Evolutionary conservation across 2,113 vertebrate species (phyloP).

Genomic region (Triplophysa tibetana): DNA sequence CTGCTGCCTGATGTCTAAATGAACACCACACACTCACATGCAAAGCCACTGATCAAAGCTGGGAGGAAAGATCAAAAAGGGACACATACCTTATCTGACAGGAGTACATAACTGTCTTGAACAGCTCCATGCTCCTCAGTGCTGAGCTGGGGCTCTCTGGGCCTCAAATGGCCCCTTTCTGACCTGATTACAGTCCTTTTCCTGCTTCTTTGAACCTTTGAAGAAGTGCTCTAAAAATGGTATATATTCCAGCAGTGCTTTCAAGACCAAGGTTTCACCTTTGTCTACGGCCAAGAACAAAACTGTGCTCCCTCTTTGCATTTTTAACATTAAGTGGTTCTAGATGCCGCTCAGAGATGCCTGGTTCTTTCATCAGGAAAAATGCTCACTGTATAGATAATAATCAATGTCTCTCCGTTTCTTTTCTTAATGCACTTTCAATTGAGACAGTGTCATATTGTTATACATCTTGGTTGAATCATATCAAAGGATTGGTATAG

Average conservation of each 20-base stretch:
- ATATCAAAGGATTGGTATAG: neutral
- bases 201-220: slow-evolving; percentile 54
- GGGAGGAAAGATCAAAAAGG: slow-evolving; percentile 57
- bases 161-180: slow-evolving; percentile 64
- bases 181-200: slow-evolving; percentile 67
- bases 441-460: neutral
- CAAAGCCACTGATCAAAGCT: slow-evolving; percentile 52
- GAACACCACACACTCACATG: slow-evolving; percentile 34
- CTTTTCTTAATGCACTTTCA: neutral
- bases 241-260: neutral
- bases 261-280: slow-evolving; percentile 38
- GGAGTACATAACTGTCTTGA: slow-evolving; percentile 55
- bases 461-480: neutral
- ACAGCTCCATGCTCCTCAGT: slow-evolving; percentile 37
- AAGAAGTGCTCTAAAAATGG: slow-evolving; percentile 15
- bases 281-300: slow-evolving; percentile 28
- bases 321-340: slow-evolving; percentile 23
- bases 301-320: slow-evolving; percentile 35
- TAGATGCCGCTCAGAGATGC: slow-evolving; percentile 19
- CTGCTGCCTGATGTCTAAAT: slow-evolving; percentile 57
- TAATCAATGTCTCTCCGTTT: too few relatives aligned
- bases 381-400: neutral
- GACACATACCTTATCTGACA: slow-evolving; percentile 53
- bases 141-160: slow-evolving; percentile 52
- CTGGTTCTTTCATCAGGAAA: neutral